Conservation (phyloP, 2,113 vertebrate genomes). For the Lethenteron reissneri region DNA sequence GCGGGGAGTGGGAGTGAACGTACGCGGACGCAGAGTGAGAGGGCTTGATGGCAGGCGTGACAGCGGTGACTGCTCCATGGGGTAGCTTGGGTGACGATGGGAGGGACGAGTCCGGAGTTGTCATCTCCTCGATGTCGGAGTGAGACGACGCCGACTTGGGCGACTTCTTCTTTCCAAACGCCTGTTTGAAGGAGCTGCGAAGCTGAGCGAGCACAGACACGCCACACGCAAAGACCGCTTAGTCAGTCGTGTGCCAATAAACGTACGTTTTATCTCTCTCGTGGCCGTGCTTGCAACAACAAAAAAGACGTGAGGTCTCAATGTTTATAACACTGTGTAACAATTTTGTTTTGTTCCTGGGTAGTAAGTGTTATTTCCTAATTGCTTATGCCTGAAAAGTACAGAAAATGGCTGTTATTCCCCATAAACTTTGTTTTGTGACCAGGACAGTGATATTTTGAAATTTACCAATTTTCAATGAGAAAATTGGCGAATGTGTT, state of each 20-base stretch:
- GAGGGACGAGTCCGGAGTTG: constrained; percentile 43
- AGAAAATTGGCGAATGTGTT: too few species aligned
- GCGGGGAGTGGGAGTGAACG: constrained; percentile 15
- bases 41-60: constrained; percentile 45
- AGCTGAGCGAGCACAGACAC: constrained; percentile 34
- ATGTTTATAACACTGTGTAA: background rate
- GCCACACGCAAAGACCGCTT: background rate
- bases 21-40: constrained; percentile 79
- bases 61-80: constrained; percentile 39
- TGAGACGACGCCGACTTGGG: constrained; percentile 92
- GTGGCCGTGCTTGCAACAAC: too few species aligned
- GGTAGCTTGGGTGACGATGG: constrained; percentile 77
- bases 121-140: constrained; percentile 98
- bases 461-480: too few species aligned
- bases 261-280: background rate
- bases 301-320: background rate
- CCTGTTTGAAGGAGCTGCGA: constrained; percentile 96
- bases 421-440: too few species aligned
- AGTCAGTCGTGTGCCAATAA: background rate
- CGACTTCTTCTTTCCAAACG: constrained; percentile 93
- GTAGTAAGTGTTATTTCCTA: background rate
- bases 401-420: too few species aligned
- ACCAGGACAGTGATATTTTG: too few species aligned
- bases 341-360: background rate
- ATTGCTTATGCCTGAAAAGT: background rate